Evolutionary conservation across 1,140 invertebrate species (phyloP).

Genomic region (Chlorops oryzae): DNA sequence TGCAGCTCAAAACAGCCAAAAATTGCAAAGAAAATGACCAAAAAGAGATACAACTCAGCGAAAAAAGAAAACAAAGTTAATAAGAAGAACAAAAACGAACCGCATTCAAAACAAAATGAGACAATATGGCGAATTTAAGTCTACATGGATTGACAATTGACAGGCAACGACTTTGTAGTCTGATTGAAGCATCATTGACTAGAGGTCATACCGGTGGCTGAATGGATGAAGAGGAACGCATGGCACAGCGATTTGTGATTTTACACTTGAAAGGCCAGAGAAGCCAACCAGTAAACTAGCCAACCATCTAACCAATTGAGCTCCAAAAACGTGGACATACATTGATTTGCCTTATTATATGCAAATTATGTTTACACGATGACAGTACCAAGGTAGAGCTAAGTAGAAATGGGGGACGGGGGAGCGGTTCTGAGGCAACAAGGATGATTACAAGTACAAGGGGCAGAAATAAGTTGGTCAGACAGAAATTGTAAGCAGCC

Average conservation of each 20-base stretch:
- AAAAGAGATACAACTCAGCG: no score
- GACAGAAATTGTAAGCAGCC: no score
- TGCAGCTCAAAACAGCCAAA: no score
- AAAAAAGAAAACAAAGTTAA: no score
- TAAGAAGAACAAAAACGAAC: no score
- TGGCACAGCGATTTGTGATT: background rate
- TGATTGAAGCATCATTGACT: background rate
- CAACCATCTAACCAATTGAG: background rate
- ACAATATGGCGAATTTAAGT: constrained; percentile 40
- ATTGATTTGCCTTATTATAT: constrained; percentile 47
- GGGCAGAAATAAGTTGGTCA: no score
- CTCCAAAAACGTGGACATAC: constrained; percentile 35
- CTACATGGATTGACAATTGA: constrained; percentile 39
- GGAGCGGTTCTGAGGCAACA: no score
- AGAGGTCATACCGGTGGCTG: background rate
- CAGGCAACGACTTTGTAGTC: constrained; percentile 20
- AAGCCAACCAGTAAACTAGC: background rate
- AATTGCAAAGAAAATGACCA: no score
- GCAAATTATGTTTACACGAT: constrained; percentile 36
- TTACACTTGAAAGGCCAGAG: background rate
- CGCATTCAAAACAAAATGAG: constrained; percentile 45
- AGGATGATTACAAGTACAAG: no score
- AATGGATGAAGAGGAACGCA: background rate
- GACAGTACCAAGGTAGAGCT: constrained; percentile 16
- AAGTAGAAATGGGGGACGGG: background rate